These are phyloP conservation scores for Hyaena hyaena DNA, from an alignment of 2,113 vertebrate genomes.

Conservation along the genomic window DNA sequence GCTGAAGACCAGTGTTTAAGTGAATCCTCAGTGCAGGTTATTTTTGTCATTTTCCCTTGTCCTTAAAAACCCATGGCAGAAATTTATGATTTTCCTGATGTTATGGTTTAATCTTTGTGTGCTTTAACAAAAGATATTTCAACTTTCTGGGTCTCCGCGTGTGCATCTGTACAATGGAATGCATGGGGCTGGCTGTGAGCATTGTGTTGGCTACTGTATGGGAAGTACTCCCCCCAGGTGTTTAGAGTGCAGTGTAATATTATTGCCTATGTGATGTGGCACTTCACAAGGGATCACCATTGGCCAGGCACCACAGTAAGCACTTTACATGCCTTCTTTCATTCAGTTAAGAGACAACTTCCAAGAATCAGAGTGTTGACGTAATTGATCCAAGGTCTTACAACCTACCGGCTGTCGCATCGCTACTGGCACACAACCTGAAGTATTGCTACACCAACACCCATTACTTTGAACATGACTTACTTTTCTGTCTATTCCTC, in stretches of 20 bases:
- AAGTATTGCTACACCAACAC: background rate
- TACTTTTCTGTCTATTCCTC: background rate
- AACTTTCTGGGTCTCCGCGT: background rate
- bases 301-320: background rate
- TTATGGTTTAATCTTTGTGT: background rate
- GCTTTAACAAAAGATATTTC: background rate
- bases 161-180: background rate
- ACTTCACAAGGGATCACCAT: background rate
- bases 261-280: background rate
- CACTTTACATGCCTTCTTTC: background rate
- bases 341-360: background rate
- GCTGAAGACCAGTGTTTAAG: background rate
- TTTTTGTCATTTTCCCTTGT: background rate
- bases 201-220: background rate
- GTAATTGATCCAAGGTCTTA: background rate
- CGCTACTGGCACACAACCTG: background rate
- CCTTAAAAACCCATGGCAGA: background rate
- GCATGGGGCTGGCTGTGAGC: background rate
- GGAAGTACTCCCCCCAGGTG: background rate
- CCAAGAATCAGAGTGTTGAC: background rate
- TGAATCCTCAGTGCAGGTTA: background rate
- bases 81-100: background rate
- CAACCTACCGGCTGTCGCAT: fast-evolving
- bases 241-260: background rate
- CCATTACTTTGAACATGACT: background rate